Base-by-base conservation (phyloP, 1,140 invertebrate species). In the Drosophila watanabei region DNA sequence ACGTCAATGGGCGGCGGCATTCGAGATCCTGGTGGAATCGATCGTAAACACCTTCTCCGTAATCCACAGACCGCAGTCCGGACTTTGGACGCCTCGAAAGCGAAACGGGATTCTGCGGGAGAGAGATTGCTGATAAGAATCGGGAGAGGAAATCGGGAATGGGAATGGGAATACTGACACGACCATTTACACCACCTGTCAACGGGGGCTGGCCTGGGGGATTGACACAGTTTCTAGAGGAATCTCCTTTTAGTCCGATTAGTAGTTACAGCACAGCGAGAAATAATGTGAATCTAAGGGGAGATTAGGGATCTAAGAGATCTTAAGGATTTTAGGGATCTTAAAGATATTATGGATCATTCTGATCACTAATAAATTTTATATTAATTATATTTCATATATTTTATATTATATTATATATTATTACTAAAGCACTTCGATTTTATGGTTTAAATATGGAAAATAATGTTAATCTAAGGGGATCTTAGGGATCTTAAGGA, bases 1-100 rank as follows among this genome's bases (percentile, higher is more conserved):
- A 78, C 75, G 75, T 78, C 75, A 78, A 78, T 75, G 58, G 70
- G 20, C 41, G 51, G 11, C 58, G 33, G 41, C 57, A 37, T 54
- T 66, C 56, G 43, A 78, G 76, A 78, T 78, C 75, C 75, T 78
- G 75, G 57, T 78, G 64, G 65, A 70, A 75, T 63, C 52, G 54
- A 66, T 77, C 62, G 75, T 78, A 78, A 78, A 78, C 75, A 78
- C 75, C 75, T 78, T 70, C 76, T 48, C 24, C 54, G 33, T 16
- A 37, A 20, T 37, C 32, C 52, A 13, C 14, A 24, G 16, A 0
- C 10, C 30, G 30, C n/a, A n/a, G 10, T 32, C 14, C 45, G 75
- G 75, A 78, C 75, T 78, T 78, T 78, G 75, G n/a, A 70, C 75
- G 37, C 51, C 24, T 37, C 54, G 70, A 73, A 73, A 73, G 69